Evolutionary conservation across 2,888 invertebrate species (phyloP).

Genomic region (Nephrocerus scutellatus): DNA sequence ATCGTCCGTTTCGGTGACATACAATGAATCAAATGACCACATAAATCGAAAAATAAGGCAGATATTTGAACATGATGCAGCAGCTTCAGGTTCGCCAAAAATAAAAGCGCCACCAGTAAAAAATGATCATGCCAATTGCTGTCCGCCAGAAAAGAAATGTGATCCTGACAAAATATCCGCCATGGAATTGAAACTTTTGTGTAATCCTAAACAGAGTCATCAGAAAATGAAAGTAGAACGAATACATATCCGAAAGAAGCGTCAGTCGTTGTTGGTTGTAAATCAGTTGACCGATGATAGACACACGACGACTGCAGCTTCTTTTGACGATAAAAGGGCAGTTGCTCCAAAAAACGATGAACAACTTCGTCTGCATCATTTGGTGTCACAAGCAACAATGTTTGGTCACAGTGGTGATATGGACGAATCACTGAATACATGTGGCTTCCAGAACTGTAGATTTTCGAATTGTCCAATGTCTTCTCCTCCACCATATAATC

Average conservation of each 20-base stretch:
- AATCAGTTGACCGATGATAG: slow-evolving; percentile 30
- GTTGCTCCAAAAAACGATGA: no score
- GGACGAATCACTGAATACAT: slow-evolving; percentile 24
- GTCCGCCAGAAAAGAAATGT: slow-evolving; percentile 3
- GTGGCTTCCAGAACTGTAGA: slow-evolving; percentile 38
- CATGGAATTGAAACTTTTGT: no score
- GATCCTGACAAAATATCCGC: no score
- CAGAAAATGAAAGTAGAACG: slow-evolving; percentile 34
- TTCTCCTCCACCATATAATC: slow-evolving; percentile 19
- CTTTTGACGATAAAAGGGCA: no score
- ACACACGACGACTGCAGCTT: no score
- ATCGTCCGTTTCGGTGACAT: slow-evolving; percentile 11
- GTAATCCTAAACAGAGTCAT: no score
- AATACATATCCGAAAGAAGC: slow-evolving; percentile 41
- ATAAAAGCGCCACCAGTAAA: slow-evolving; percentile 2
- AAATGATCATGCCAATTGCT: background rate
- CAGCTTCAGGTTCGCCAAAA: no score
- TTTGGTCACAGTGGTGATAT: no score
- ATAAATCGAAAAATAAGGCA: slow-evolving; percentile 30
- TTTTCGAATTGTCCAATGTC: slow-evolving; percentile 36
- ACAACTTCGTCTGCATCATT: no score
- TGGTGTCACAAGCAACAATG: no score
- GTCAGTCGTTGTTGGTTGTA: slow-evolving; percentile 39
- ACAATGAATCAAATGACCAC: slow-evolving; percentile 29
- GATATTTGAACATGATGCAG: slow-evolving; percentile 30